Conservation (phyloP, 2,888 invertebrate genomes). For the Drosophila meridiana region DNA sequence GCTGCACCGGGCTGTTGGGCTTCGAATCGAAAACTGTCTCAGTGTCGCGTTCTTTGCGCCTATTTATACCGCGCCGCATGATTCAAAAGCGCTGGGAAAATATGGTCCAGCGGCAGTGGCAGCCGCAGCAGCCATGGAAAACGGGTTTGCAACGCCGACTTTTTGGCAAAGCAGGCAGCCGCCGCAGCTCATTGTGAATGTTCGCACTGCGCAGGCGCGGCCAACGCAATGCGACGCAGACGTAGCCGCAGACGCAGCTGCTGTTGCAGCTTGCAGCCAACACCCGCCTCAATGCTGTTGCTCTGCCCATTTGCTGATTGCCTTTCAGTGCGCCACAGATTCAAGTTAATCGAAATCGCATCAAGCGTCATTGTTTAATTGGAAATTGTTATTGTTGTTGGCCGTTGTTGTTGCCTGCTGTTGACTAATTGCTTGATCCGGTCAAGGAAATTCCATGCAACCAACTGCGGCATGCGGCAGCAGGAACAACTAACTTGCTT, state of each 20-base stretch:
- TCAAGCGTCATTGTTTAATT: conserved; percentile 66
- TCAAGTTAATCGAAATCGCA: conserved; percentile 58
- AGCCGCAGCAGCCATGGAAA: conserved; percentile 38
- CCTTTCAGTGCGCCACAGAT: conserved; percentile 39
- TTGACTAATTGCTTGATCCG: conserved; percentile 30
- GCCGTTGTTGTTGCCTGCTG: neutral
- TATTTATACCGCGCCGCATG: conserved; percentile 70
- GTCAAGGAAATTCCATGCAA: conserved; percentile 33
- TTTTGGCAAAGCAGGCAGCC: conserved; percentile 71
- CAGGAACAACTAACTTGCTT: conserved; percentile 23
- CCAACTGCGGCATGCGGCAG: conserved; percentile 41
- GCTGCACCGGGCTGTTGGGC: conserved; percentile 45
- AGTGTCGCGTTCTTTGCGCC: conserved; percentile 69
- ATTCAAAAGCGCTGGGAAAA: conserved; percentile 52
- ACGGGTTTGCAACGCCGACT: conserved; percentile 58
- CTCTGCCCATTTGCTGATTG: conserved; percentile 53
- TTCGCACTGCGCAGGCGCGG: conserved; percentile 62
- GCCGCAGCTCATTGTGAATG: conserved; percentile 47
- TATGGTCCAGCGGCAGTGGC: conserved; percentile 49
- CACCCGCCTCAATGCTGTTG: conserved; percentile 50
- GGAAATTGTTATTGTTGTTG: conserved; percentile 45
- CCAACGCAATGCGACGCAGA: conserved; percentile 35
- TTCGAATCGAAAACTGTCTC: conserved; percentile 74
- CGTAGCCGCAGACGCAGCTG: conserved; percentile 6
- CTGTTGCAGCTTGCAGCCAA: conserved; percentile 7